Conservation (phyloP, 2,888 invertebrate species). For the Raillietiella orientalis region DNA sequence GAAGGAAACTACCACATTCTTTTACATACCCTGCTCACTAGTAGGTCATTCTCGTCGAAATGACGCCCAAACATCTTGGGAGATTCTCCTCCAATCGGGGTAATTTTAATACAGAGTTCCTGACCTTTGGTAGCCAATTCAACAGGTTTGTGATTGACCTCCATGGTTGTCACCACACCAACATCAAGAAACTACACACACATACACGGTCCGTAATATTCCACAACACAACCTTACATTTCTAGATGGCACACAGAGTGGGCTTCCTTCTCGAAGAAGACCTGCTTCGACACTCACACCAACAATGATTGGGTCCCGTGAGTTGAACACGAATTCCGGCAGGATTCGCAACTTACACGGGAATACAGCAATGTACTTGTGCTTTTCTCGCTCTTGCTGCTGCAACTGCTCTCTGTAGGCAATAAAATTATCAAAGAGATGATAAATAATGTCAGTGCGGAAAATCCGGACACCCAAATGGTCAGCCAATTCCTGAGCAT, state of each 20-base stretch:
- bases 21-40: conserved; percentile 38
- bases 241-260: conserved; percentile 83
- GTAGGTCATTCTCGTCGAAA: conserved; percentile 79
- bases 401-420: conserved; percentile 67
- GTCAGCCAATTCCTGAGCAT: conserved; percentile 93
- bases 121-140: conserved; percentile 71
- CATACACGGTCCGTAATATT: too few species aligned
- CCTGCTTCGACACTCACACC: conserved; percentile 90
- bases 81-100: conserved; percentile 84
- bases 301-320: conserved; percentile 85
- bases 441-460: conserved; percentile 97
- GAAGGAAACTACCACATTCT: too few species aligned
- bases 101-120: conserved; percentile 88
- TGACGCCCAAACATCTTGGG: conserved; percentile 97
- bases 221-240: conserved; percentile 33
- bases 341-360: conserved; percentile 63
- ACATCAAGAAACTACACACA: conserved; percentile 42
- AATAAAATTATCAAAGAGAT: conserved; percentile 90
- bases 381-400: conserved; percentile 67
- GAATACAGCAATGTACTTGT: conserved; percentile 89
- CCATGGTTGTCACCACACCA: conserved; percentile 77
- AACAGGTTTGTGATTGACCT: conserved; percentile 76
- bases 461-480: conserved; percentile 76
- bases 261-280: conserved; percentile 78
- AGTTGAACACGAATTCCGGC: conserved; percentile 82